Percentiles rank a stretch among this genome's conserved stretches.
Conservation (phyloP, 2,797 vertebrate species). For the Coccyzus lansbergi region DNA sequence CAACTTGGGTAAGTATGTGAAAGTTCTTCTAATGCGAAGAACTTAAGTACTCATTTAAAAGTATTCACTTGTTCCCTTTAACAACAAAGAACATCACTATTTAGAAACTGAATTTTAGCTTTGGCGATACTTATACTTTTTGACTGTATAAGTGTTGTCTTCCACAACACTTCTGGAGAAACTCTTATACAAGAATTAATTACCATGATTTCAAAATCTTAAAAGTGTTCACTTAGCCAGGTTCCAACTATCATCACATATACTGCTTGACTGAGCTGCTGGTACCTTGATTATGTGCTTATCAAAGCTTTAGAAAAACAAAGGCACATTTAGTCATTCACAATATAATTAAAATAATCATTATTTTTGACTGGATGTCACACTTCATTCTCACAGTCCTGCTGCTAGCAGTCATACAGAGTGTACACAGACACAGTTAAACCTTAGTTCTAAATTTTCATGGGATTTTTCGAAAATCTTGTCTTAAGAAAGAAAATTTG, state of each 20-base stretch:
- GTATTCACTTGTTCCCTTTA: neutral
- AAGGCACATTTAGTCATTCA: neutral
- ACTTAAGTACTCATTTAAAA: neutral
- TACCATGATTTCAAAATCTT: neutral
- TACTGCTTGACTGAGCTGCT: neutral
- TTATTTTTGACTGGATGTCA: neutral
- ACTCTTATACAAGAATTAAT: too few relatives aligned
- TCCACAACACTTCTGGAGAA: neutral
- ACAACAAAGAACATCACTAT: neutral
- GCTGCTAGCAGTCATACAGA: neutral
- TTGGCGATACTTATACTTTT: neutral
- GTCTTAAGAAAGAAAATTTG: neutral
- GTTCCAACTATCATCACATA: neutral
- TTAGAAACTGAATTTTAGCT: neutral
- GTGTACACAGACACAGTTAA: neutral
- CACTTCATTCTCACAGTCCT: neutral
- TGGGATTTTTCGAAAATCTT: neutral
- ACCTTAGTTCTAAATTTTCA: neutral
- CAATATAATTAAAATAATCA: neutral
- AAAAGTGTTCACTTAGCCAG: neutral
- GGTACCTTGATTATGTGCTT: neutral
- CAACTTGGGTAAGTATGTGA: too few relatives aligned
- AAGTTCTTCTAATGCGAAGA: neutral
- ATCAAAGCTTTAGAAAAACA: neutral
- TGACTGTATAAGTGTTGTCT: neutral